These are phyloP conservation scores for Atethmia centrago DNA, from an alignment of 2,888 invertebrate species.

Conservation along the genomic window DNA sequence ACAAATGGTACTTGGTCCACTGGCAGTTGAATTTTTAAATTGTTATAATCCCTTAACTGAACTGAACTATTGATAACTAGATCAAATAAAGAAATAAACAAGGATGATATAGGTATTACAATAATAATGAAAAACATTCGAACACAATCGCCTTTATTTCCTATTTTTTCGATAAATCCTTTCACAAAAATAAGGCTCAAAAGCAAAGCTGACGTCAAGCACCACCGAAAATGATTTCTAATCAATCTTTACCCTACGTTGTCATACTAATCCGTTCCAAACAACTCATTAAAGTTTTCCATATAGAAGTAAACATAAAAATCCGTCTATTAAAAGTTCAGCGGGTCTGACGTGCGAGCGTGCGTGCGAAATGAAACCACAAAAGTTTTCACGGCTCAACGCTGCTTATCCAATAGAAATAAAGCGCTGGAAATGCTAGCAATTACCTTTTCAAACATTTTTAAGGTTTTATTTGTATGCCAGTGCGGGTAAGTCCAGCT, in stretches of 20 bases:
- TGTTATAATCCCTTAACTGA: neutral
- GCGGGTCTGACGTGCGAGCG: conserved; percentile 47
- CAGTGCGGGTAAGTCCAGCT: conserved; percentile 1
- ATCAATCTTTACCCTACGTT: conserved; percentile 46
- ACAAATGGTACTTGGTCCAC: neutral
- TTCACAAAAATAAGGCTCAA: conserved; percentile 5
- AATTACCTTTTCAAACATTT: conserved; percentile 47
- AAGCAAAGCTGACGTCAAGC: conserved; percentile 6
- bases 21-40: neutral
- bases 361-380: conserved; percentile 70
- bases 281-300: conserved; percentile 63
- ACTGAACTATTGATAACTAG: neutral
- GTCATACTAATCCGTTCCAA: conserved; percentile 54
- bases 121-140: conserved; percentile 5
- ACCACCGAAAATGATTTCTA: conserved; percentile 35
- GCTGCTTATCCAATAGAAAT: conserved; percentile 51
- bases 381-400: conserved; percentile 64
- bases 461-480: conserved; percentile 25
- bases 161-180: neutral
- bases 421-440: conserved; percentile 47
- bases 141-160: neutral
- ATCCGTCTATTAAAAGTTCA: conserved; percentile 67
- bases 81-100: conserved; percentile 6
- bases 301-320: conserved; percentile 63
- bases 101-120: neutral